Evolutionary conservation across 2,797 vertebrate genomes (phyloP).

Genomic region (Vultur gryphus): DNA sequence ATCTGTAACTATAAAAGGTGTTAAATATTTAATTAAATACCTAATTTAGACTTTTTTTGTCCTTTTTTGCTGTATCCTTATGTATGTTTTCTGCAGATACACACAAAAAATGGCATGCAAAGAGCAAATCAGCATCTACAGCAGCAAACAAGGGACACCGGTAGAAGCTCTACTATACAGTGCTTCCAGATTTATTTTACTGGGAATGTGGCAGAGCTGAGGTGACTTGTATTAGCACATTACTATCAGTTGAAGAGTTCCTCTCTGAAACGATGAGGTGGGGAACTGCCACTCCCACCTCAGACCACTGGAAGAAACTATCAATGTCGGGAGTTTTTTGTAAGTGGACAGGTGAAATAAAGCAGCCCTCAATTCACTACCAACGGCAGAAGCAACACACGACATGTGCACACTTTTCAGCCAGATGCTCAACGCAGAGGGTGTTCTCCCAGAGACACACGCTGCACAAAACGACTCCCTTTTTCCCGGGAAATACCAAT

Average conservation of each 20-base stretch:
- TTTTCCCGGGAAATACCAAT: not conserved
- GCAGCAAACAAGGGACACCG: not conserved
- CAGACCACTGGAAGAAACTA: no score
- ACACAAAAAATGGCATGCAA: fast-evolving
- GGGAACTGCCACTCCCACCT: not conserved
- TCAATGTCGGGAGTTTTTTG: not conserved
- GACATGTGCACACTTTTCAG: fast-evolving
- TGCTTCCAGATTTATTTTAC: not conserved
- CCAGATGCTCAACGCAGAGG: not conserved
- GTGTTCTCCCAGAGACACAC: not conserved
- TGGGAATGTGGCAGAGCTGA: not conserved
- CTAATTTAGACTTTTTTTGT: not conserved
- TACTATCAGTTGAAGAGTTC: no score
- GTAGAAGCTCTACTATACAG: not conserved
- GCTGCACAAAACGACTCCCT: not conserved
- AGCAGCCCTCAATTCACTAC: not conserved
- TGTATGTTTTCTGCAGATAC: not conserved
- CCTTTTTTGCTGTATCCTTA: not conserved
- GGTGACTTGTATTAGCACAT: not conserved
- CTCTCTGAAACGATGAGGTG: no score
- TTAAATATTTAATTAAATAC: not conserved
- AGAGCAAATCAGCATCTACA: not conserved
- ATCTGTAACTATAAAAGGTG: not conserved
- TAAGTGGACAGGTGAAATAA: not conserved
- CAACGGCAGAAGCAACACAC: not conserved